Percentiles rank a stretch among this genome's conserved stretches.
These are phyloP conservation scores for Atta colombica DNA, from an alignment of 1,140 invertebrate genomes.

Conservation along the genomic window DNA sequence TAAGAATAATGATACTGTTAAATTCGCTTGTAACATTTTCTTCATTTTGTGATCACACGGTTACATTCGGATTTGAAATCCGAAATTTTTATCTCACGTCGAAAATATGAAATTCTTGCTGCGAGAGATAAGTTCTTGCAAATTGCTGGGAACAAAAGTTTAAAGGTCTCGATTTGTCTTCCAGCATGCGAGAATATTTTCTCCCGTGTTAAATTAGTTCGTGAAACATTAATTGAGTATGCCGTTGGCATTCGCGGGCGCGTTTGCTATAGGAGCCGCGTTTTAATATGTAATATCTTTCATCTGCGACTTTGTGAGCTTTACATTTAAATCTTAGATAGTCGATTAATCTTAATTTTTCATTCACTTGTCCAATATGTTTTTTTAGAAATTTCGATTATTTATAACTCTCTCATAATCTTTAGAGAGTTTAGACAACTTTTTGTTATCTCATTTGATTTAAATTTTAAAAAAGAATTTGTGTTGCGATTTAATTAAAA, in stretches of 20 bases:
- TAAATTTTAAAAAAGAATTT: background rate
- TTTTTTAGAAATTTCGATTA: background rate
- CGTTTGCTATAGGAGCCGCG: constrained; percentile 5
- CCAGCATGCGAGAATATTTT: constrained; percentile 37
- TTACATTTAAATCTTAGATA: background rate
- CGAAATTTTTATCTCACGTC: constrained; percentile 47
- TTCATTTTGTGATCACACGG: constrained; percentile 20
- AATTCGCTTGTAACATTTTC: constrained; percentile 20
- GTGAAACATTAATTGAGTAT: constrained; percentile 50
- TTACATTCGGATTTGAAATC: background rate
- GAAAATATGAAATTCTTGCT: constrained; percentile 50
- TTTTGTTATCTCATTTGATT: background rate
- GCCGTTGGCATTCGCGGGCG: constrained; percentile 44
- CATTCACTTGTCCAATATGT: background rate
- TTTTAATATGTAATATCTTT: constrained; percentile 22
- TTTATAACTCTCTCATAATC: background rate
- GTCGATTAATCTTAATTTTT: constrained; percentile 25
- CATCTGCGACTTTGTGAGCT: constrained; percentile 23
- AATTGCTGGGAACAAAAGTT: constrained; percentile 50
- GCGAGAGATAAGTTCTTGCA: constrained; percentile 23
- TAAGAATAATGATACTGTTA: constrained; percentile 5
- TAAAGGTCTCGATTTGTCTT: constrained; percentile 55
- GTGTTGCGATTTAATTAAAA: background rate
- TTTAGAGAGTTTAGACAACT: background rate
- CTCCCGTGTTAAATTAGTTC: constrained; percentile 49